Conservation (phyloP, 1,140 invertebrate genomes). For the Penaeus chinensis region DNA sequence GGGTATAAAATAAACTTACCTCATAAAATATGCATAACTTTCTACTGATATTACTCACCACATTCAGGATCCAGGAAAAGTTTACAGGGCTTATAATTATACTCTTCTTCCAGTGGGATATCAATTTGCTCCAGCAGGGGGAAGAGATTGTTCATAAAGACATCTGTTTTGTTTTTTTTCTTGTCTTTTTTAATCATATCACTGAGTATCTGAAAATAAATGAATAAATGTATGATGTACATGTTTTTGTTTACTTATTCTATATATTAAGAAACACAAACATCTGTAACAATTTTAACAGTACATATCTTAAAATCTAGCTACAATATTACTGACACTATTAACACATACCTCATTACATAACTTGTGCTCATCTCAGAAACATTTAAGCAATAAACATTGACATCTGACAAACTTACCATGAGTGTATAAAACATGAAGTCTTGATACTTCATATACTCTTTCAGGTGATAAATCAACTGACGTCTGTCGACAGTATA, state of each 20-base stretch:
- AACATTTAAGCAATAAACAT: background rate
- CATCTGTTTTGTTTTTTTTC: background rate
- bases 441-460: background rate
- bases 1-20: too few species aligned
- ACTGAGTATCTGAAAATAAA: background rate
- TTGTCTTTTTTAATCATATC: background rate
- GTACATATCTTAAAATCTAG: too few species aligned
- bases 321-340: too few species aligned
- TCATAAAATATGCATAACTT: too few species aligned
- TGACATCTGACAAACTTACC: background rate
- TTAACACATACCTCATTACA: background rate
- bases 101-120: background rate
- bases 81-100: too few species aligned
- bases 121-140: constrained; percentile 33
- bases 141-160: constrained; percentile 43
- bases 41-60: too few species aligned
- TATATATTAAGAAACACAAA: background rate
- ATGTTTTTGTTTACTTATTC: background rate
- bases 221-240: background rate
- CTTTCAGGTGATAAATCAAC: background rate
- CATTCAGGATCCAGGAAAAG: too few species aligned
- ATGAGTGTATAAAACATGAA: background rate
- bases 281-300: too few species aligned
- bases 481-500: background rate
- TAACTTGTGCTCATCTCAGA: background rate